These are phyloP conservation scores for Engystomops pustulosus DNA, from an alignment of 2,113 vertebrate species.

Conservation along the genomic window DNA sequence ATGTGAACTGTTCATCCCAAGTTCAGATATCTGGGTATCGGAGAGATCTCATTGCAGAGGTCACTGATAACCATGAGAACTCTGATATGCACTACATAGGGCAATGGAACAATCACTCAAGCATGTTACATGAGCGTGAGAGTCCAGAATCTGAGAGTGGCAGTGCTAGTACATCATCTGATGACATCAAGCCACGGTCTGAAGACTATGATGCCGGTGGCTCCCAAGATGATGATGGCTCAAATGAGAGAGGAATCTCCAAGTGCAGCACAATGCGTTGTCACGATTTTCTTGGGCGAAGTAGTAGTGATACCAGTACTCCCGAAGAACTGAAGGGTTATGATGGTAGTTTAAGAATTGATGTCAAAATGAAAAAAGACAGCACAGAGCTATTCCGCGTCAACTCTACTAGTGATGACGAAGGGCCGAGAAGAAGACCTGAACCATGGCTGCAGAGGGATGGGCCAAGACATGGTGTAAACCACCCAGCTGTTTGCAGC, in stretches of 20 bases:
- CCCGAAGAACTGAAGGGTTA: conserved; percentile 94
- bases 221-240: conserved; percentile 95
- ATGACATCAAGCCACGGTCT: conserved; percentile 96
- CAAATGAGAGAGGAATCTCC: conserved; percentile 88
- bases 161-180: conserved; percentile 93
- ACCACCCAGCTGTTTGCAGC: conserved; percentile 67
- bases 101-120: conserved; percentile 77
- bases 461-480: conserved; percentile 64
- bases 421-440: conserved; percentile 77
- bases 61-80: conserved; percentile 77
- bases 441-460: conserved; percentile 82
- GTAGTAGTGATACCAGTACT: conserved; percentile 97
- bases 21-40: conserved; percentile 67
- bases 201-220: conserved; percentile 98
- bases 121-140: conserved; percentile 77
- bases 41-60: conserved; percentile 73
- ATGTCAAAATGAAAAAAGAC: conserved; percentile 88
- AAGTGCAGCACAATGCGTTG: conserved; percentile 95
- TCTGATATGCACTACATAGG: conserved; percentile 77
- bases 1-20: conserved; percentile 68
- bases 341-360: conserved; percentile 88
- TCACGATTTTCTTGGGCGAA: conserved; percentile 93
- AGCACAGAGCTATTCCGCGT: conserved; percentile 76
- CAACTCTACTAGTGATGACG: conserved; percentile 93
- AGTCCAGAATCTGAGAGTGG: conserved; percentile 92